A percentile compares a stretch with the other conserved stretches of the same genome.
Conservation (phyloP, 2,888 invertebrate genomes). For the Mythimna lalbum region DNA sequence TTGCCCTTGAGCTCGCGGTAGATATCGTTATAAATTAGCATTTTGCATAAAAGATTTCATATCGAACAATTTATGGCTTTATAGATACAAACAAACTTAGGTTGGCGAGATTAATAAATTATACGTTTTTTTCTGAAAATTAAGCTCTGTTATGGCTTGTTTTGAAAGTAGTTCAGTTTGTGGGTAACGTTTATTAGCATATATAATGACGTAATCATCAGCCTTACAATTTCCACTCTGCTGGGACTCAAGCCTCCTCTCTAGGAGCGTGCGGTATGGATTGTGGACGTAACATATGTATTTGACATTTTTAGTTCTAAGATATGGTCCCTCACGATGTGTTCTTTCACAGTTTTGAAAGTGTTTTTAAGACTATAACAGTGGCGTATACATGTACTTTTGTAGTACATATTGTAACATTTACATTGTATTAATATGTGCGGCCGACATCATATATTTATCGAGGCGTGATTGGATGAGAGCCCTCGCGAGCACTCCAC, state of each 20-base stretch:
- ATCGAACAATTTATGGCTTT: slow-evolving; percentile 56
- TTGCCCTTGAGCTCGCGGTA: slow-evolving; percentile 46
- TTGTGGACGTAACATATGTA: too few relatives aligned
- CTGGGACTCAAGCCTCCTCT: too few relatives aligned
- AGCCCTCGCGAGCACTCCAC: slow-evolving; percentile 80
- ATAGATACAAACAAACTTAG: slow-evolving; percentile 46
- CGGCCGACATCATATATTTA: slow-evolving; percentile 77
- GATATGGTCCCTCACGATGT: too few relatives aligned
- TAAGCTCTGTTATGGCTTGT: neutral
- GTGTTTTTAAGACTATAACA: slow-evolving; percentile 2
- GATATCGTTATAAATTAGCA: slow-evolving; percentile 53
- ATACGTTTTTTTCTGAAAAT: slow-evolving; percentile 11
- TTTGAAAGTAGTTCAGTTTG: neutral
- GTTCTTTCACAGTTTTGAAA: too few relatives aligned
- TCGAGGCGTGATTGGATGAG: slow-evolving; percentile 80
- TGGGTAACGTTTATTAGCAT: too few relatives aligned
- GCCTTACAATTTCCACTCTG: too few relatives aligned
- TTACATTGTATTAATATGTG: slow-evolving; percentile 73
- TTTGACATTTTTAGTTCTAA: too few relatives aligned
- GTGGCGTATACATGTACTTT: neutral
- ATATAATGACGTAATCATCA: too few relatives aligned
- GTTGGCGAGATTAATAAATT: slow-evolving; percentile 27
- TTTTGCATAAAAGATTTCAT: slow-evolving; percentile 47
- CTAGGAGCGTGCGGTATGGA: too few relatives aligned
- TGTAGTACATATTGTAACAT: slow-evolving; percentile 47